Percentiles rank a stretch among this genome's conserved stretches.
Evolutionary conservation across 2,113 vertebrate species (phyloP).

Genomic region (Balaenoptera acutorostrata): DNA sequence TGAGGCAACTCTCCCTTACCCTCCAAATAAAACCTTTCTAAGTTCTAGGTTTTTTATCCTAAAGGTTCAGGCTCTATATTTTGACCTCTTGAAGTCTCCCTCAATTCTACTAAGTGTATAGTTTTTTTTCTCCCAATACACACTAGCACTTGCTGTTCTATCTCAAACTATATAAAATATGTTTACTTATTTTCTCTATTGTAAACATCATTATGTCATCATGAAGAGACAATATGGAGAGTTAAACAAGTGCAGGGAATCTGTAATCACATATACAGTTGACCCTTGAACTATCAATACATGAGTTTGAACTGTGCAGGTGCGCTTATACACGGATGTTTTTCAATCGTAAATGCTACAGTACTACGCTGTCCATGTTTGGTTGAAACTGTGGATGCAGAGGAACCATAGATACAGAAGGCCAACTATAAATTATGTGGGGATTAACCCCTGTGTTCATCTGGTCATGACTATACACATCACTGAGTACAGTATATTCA

Average conservation of each 20-base stretch:
- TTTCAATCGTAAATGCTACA: too few species aligned
- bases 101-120: background rate
- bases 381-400: too few species aligned
- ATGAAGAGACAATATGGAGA: background rate
- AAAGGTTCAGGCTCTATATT: background rate
- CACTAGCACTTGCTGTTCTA: background rate
- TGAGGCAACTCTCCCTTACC: background rate
- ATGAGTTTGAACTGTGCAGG: too few species aligned
- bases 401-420: too few species aligned
- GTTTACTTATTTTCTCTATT: background rate
- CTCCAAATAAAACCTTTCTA: background rate
- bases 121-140: background rate
- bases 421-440: too few species aligned
- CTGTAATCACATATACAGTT: too few species aligned
- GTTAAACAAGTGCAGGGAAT: background rate
- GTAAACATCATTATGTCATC: background rate
- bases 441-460: background rate
- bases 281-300: too few species aligned
- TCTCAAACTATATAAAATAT: background rate
- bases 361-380: too few species aligned
- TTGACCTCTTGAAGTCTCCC: background rate
- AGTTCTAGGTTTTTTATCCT: background rate
- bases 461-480: background rate
- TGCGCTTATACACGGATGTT: too few species aligned
- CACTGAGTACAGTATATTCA: background rate